Evolutionary conservation across 2,888 invertebrate species (phyloP).

Genomic region (Zelleria hepariella): DNA sequence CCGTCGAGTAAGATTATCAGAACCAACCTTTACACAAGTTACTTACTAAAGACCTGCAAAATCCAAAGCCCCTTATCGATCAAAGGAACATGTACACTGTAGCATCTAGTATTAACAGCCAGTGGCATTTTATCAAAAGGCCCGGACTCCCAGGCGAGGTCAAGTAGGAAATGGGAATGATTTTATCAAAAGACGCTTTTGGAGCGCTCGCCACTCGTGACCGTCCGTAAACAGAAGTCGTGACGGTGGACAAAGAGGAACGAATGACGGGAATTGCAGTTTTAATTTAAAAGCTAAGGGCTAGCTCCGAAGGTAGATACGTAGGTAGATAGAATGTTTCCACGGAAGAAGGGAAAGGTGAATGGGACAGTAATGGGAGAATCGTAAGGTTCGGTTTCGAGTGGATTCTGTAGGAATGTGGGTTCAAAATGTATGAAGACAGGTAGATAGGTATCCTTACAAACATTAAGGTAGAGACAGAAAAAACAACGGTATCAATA

Average conservation of each 20-base stretch:
- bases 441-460: too few relatives aligned
- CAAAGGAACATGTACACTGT: not conserved
- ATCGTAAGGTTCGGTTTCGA: not conserved
- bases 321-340: not conserved
- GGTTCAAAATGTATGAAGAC: not conserved
- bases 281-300: conserved; percentile 4
- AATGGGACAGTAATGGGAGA: not conserved
- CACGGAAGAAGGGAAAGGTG: not conserved
- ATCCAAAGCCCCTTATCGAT: not conserved
- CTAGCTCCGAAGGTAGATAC: not conserved
- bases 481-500: too few relatives aligned
- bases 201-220: conserved; percentile 64
- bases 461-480: too few relatives aligned
- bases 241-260: conserved; percentile 6
- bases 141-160: conserved; percentile 1
- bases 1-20: not conserved
- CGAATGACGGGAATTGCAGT: conserved; percentile 5
- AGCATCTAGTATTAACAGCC: not conserved
- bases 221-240: conserved; percentile 48
- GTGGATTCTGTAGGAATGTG: not conserved
- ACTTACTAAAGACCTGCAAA: not conserved
- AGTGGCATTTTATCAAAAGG: conserved; percentile 6
- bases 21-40: not conserved
- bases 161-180: conserved; percentile 57
- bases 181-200: conserved; percentile 64